Conservation (phyloP, 2,113 vertebrate genomes). For the Agapornis roseicollis region DNA sequence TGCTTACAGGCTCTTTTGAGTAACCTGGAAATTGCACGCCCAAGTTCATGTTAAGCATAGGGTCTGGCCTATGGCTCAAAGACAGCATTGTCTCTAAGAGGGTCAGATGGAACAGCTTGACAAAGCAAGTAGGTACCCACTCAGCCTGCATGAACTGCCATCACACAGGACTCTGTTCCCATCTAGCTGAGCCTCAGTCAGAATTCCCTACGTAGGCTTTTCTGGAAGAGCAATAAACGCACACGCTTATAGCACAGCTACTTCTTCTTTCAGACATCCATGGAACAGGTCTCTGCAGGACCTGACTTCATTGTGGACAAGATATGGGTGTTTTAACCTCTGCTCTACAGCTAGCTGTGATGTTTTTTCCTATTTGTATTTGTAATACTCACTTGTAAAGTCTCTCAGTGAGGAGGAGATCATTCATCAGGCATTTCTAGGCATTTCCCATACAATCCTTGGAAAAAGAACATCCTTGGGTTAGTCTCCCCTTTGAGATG, state of each 20-base stretch:
- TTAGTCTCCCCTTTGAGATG: background rate
- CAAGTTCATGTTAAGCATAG: background rate
- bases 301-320: background rate
- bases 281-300: background rate
- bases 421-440: background rate
- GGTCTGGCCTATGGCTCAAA: background rate
- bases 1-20: background rate
- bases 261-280: background rate
- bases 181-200: background rate
- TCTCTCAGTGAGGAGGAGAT: background rate
- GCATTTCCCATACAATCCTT: background rate
- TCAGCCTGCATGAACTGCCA: background rate
- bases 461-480: background rate
- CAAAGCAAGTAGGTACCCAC: background rate
- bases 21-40: background rate
- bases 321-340: background rate
- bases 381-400: background rate
- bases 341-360: background rate
- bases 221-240: constrained; percentile 21
- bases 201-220: background rate
- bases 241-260: background rate
- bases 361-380: background rate
- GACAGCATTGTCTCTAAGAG: fast-evolving
- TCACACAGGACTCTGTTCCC: background rate
- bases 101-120: background rate